Evolutionary conservation across 2,888 invertebrate species (phyloP).

Genomic region (Parthenolecanium corni): DNA sequence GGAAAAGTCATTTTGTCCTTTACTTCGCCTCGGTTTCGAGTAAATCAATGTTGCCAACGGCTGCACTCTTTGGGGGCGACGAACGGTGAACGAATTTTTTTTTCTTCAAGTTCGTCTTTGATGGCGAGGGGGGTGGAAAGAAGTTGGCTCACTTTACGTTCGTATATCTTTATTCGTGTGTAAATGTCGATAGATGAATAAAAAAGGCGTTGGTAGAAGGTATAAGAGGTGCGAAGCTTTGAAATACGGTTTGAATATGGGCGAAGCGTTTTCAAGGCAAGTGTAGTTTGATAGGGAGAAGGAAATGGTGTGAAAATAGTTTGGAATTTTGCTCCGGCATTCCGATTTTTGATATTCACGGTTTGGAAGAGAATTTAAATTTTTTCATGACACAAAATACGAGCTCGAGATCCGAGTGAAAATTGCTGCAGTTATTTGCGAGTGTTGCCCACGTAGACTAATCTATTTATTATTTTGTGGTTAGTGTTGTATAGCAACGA

Average conservation of each 20-base stretch:
- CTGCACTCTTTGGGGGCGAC: slow-evolving; percentile 6
- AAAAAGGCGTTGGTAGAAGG: background rate
- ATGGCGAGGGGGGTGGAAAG: background rate
- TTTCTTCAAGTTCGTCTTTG: background rate
- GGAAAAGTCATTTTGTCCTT: slow-evolving; percentile 26
- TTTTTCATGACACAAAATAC: too few relatives aligned
- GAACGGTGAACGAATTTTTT: slow-evolving; percentile 11
- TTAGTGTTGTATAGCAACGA: too few relatives aligned
- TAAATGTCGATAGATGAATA: background rate
- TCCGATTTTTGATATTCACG: slow-evolving; percentile 19
- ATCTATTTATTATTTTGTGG: too few relatives aligned
- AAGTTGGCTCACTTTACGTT: background rate
- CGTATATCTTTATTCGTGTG: background rate
- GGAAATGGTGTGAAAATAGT: slow-evolving; percentile 4
- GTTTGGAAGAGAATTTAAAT: background rate
- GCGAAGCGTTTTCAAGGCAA: slow-evolving; percentile 4
- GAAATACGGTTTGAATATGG: background rate
- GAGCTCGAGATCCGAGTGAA: too few relatives aligned
- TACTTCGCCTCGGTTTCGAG: slow-evolving; percentile 22
- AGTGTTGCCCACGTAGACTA: too few relatives aligned
- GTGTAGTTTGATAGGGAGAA: too few relatives aligned
- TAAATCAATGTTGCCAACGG: slow-evolving; percentile 28
- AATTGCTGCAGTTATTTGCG: too few relatives aligned
- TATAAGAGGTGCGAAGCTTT: background rate
- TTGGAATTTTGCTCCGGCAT: slow-evolving; percentile 17